Evolutionary conservation across 2,888 invertebrate species (phyloP), one percentile per base, ranked within the genome.

Genomic region (Lasioglossum morio): DNA sequence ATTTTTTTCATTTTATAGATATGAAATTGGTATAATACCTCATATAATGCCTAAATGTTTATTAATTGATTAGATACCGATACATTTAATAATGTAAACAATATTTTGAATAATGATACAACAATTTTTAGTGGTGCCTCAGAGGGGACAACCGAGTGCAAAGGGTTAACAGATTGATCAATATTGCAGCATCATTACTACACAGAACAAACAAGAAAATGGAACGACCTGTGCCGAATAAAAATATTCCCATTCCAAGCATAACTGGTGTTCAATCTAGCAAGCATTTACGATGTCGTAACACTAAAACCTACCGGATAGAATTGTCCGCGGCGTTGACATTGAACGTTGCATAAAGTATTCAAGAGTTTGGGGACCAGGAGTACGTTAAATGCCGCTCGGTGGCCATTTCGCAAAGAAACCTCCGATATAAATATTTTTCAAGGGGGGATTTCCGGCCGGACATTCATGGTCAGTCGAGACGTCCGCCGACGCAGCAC

Each of bases 381-480:
- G 40, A 40, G n/a, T n/a, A 27, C 40, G 43, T 43, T 72, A 72
- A 72, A 72, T 16, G 43, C n/a, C 72, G 72, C 27, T 7, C 72
- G 43, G 40, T 27, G 72, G n/a, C 43, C 19, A 34, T 60, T 75
- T 34, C 46, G 66, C 63, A 8, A 34, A 63, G 23, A n/a, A 76
- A 46, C n/a, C 46, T 46, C 5, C 76, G 46, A 46, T 66, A 27
- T 10, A 66, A 70, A 77, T 70, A 69, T 69, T 40, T 76, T 53
- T 40, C 48, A 0, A 5, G 48, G 23, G 23, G 30, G 19, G n/a
- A 72, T 66, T 73, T 73, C 73, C 79, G 73, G 27, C 48, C 48
- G 79, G 37, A 30, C 73, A 46, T 76, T 76, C 75, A 37, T 76
- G 48, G 34, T 30, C 43, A 43, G 19, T n/a, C 19, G 79, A 60